Base-by-base conservation (phyloP, 64 coral and sea anemone species). In the Actinia tenebrosa region DNA sequence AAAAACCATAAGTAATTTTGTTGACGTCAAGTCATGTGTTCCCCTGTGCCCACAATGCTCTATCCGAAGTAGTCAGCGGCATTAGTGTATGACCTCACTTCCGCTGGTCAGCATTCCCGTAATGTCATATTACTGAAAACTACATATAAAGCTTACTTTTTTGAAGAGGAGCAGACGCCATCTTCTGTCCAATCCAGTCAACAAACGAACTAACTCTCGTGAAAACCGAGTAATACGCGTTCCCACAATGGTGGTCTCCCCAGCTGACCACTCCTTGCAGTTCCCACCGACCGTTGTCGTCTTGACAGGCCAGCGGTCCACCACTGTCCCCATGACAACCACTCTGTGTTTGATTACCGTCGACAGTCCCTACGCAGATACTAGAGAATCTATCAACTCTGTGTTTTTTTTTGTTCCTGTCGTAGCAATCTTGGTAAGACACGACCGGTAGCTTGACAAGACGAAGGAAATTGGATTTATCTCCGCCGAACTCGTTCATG, bases 251-350 rank as follows among this genome's bases (percentile, higher is more conserved):
- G 10, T 44, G 5, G n/a, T 25, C 71, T 30, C 71, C 71, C 71
- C 71, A 77, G 71, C 71, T 77, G 5, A 77, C 23, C 5, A 77
- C 42, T 2, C 71, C 71, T 77, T 77, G 71, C 22, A 77, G 71
- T 77, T 30, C 71, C n/a, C 42, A 77, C 4, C 22, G 26, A 3
- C 26, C 26, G n/a, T 3, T 77, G n/a, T 11, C n/a, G n/a, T 77
- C 22, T 44, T 30, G 5, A 77, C 71, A 77, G 42, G 71, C 26
- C 1, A 77, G 42, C n/a, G 23, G 23, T 30, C 71, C 71, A 4
- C 71, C 71, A 77, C 71, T 77, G 71, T 77, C 71, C 3, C 71
- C 71, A 77, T 77, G 71, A 42, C 71, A 77, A 77, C 71, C 71
- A 77, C 71, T 61, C 18, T 4, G 59, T 11, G 59, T 61, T 61